These are phyloP conservation scores for Drosophila pseudotalamancana DNA, from an alignment of 2,888 invertebrate species.

Conservation along the genomic window DNA sequence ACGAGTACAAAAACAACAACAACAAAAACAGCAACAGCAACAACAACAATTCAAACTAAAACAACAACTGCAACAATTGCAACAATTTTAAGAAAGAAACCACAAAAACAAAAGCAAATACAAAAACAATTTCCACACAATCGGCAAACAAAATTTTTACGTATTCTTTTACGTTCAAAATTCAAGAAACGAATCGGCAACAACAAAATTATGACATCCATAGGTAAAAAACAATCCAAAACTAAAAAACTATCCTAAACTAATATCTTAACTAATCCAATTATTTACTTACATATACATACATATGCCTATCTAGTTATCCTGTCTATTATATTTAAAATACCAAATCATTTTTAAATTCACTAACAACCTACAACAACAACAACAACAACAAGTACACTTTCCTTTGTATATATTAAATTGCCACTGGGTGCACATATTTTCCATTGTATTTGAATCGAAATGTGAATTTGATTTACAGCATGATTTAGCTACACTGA, in stretches of 20 bases:
- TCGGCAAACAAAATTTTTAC: conserved; percentile 54
- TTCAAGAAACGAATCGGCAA: conserved; percentile 67
- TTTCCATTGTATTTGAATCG: conserved; percentile 1
- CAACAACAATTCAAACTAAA: conserved; percentile 12
- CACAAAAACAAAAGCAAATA: conserved; percentile 11
- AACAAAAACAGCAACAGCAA: conserved; percentile 7
- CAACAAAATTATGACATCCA: conserved; percentile 83
- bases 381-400: not conserved
- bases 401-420: conserved; percentile 1
- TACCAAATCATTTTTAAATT: not conserved
- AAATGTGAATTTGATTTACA: not conserved
- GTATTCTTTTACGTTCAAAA: conserved; percentile 46
- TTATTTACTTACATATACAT: too few species aligned
- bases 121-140: conserved; percentile 41
- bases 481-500: not conserved
- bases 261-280: conserved; percentile 17
- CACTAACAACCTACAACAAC: not conserved
- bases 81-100: conserved; percentile 22
- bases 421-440: conserved; percentile 11
- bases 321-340: not conserved
- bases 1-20: conserved; percentile 30
- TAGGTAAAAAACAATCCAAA: conserved; percentile 78
- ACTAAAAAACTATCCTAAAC: conserved; percentile 9
- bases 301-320: not conserved
- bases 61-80: too few species aligned